Conservation (phyloP, 2,113 vertebrate genomes). For the Polypterus bichir region DNA sequence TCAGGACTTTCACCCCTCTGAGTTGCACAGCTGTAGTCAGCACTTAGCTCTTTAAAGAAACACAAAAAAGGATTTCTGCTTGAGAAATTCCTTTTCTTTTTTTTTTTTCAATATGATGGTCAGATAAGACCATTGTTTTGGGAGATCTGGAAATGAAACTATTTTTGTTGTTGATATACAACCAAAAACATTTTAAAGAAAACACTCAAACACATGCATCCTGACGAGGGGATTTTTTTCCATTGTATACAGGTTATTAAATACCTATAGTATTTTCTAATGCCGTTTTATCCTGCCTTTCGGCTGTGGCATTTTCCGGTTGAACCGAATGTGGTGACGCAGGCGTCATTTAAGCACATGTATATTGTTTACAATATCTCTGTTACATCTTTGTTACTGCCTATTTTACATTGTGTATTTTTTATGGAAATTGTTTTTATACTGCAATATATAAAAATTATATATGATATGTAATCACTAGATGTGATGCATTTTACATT, state of each 20-base stretch:
- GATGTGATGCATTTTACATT: constrained; percentile 78
- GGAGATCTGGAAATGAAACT: too few species aligned
- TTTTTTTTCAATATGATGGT: background rate
- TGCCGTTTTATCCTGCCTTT: constrained; percentile 20
- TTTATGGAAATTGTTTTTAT: constrained; percentile 73
- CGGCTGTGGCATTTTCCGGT: constrained; percentile 26
- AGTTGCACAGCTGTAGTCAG: constrained; percentile 28
- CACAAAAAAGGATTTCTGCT: background rate
- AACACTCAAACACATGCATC: constrained; percentile 8
- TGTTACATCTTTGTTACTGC: constrained; percentile 71
- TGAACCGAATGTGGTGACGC: constrained; percentile 61
- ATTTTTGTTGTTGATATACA: too few species aligned
- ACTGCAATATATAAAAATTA: constrained; percentile 66
- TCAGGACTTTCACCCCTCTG: constrained; percentile 12
- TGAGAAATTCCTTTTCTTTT: background rate
- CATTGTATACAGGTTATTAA: constrained; percentile 34
- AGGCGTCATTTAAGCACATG: constrained; percentile 89
- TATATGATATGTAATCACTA: constrained; percentile 77
- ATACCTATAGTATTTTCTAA: constrained; percentile 35
- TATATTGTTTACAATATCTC: constrained; percentile 85
- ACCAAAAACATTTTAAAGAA: too few species aligned
- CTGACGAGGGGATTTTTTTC: constrained; percentile 22
- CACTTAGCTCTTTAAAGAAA: constrained; percentile 34
- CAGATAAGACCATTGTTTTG: too few species aligned
- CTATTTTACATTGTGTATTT: constrained; percentile 73